Conservation (phyloP, 2,113 vertebrate species). For the Trochalopteron elliotii region DNA sequence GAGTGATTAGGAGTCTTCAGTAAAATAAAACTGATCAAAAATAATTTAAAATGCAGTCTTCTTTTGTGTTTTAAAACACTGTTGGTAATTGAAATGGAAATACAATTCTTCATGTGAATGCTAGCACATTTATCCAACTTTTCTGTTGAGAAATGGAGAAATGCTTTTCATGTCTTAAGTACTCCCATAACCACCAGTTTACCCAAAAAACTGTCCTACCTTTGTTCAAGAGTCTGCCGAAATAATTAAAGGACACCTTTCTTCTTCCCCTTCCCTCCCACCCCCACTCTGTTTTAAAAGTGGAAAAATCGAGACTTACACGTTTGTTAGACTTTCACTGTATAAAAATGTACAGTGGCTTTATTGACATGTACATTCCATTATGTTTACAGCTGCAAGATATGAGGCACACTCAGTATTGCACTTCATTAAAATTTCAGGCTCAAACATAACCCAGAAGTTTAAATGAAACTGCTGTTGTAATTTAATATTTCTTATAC, state of each 20-base stretch:
- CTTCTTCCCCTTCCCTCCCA: not conserved
- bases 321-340: conserved; percentile 85
- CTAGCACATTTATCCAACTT: not conserved
- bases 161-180: not conserved
- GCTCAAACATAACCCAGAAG: conserved; percentile 99
- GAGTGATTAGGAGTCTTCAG: not conserved
- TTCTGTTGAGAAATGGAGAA: not conserved
- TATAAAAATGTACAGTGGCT: conserved; percentile 99
- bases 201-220: not conserved
- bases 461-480: conserved; percentile 98
- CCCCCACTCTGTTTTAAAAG: not conserved
- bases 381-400: conserved; percentile 98
- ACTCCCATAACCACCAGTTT: not conserved
- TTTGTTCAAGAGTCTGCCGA: not conserved
- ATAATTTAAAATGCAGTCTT: not conserved
- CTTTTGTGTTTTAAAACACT: not conserved
- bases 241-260: not conserved
- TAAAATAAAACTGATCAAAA: not conserved
- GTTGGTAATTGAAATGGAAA: not conserved
- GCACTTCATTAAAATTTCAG: conserved; percentile 99
- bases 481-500: conserved; percentile 97
- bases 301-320: conserved; percentile 8
- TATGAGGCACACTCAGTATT: conserved; percentile 99
- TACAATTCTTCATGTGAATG: not conserved
- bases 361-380: conserved; percentile 99